Conservation (phyloP, 1,140 invertebrate species). For the Odontomachus brunneus region DNA sequence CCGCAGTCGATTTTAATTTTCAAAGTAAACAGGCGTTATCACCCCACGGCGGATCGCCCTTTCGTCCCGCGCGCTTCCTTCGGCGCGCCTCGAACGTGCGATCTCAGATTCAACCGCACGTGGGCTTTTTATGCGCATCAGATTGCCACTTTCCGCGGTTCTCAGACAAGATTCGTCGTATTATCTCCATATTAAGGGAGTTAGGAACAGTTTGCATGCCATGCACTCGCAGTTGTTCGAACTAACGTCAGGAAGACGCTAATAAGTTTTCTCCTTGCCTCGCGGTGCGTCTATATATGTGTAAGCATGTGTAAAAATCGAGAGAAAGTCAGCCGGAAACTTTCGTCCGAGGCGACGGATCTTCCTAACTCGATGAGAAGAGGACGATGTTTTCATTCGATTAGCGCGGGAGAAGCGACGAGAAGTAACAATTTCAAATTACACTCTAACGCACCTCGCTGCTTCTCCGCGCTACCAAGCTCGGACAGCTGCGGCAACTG, state of each 20-base stretch:
- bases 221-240: background rate
- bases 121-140: background rate
- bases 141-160: background rate
- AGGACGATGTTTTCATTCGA: constrained; percentile 53
- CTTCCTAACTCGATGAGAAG: constrained; percentile 25
- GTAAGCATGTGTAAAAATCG: constrained; percentile 6
- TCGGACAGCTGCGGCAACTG: background rate
- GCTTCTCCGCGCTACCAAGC: background rate
- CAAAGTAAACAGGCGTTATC: constrained; percentile 58
- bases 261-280: background rate
- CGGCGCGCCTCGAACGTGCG: background rate
- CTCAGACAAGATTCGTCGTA: background rate
- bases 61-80: constrained; percentile 17
- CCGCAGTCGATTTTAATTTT: constrained; percentile 61
- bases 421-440: constrained; percentile 51
- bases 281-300: background rate
- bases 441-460: constrained; percentile 29
- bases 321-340: background rate
- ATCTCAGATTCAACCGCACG: constrained; percentile 16
- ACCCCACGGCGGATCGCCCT: constrained; percentile 41
- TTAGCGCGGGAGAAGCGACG: constrained; percentile 31
- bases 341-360: constrained; percentile 26
- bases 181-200: background rate
- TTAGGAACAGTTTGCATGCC: background rate
- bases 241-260: background rate